Base-by-base conservation (phyloP, 2,113 vertebrate species). In the Menura novaehollandiae region DNA sequence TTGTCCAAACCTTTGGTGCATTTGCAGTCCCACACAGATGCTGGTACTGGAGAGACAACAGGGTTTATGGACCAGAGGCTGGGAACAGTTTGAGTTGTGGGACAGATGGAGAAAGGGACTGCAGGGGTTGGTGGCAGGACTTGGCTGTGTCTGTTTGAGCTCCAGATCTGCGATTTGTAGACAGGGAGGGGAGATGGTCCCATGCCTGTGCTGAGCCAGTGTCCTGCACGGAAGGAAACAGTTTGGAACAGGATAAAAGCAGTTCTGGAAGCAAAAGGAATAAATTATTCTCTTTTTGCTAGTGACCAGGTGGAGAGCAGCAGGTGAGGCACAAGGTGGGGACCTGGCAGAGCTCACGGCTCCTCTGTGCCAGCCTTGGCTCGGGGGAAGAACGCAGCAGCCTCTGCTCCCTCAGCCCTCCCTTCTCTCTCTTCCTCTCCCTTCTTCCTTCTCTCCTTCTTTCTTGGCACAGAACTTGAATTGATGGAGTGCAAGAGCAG, bases 1-100 rank as follows among this genome's bases (percentile, higher is more conserved):
- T 26, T 21, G 28, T 7, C 63, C 59, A 47, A n/a, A 35, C 47
- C 24, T 6, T 5, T 13, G 37, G 52, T 10, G 6, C 1, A 0
- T 56, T 49, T 19, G 5, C 5, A 2, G 2, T 32, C 37, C 47
- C 21, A 6, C 1, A 0, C 22, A 46, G 20, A 0, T 20, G 18
- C 56, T 37, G 43, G 16, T 27, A 9, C 20, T 28, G 15, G 33
- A n/a, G 58, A 46, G 55, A 51, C 20, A 47, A 18, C 22, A 7
- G 44, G 27, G 19, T 47, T 60, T 13, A 1, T 43, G n/a, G 47
- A 37, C 6, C 44, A 39, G 56, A 39, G 33, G 11, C 7, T 83
- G 68, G 59, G 35, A 77, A 26, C 23, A 5, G 26, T 39, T 49
- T 44, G 30, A 47, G 41, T 0, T 43, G 11, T 3, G 53, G 69